Evolutionary conservation across 2,888 invertebrate species (phyloP).

Genomic region (Exocentrus adspersus): DNA sequence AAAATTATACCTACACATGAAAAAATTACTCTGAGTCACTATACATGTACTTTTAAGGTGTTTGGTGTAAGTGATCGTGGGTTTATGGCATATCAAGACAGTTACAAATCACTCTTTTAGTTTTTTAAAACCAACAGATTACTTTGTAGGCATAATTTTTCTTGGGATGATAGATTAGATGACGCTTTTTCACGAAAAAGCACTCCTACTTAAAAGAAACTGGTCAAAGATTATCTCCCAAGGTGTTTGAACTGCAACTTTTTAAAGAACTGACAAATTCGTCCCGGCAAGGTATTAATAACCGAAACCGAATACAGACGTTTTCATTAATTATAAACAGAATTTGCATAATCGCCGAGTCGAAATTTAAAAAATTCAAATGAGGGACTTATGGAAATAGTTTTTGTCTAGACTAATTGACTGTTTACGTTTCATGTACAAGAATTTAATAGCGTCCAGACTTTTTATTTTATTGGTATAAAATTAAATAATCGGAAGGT

Average conservation of each 20-base stretch:
- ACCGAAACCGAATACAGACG: not conserved
- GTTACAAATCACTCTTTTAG: too few relatives aligned
- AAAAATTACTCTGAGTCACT: too few relatives aligned
- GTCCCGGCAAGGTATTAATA: not conserved
- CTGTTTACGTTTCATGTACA: not conserved
- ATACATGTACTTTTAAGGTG: too few relatives aligned
- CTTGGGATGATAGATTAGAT: too few relatives aligned
- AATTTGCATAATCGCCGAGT: not conserved
- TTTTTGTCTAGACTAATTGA: conserved; percentile 4
- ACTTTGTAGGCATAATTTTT: too few relatives aligned
- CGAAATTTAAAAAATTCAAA: not conserved
- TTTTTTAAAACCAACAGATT: too few relatives aligned
- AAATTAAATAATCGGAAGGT: not conserved
- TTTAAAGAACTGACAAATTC: not conserved
- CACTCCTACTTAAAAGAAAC: not conserved
- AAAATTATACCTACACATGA: too few relatives aligned
- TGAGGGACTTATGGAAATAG: not conserved
- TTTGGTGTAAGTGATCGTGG: too few relatives aligned
- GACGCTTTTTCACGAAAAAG: too few relatives aligned
- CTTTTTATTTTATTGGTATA: too few relatives aligned
- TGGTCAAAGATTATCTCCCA: not conserved
- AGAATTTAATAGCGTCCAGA: not conserved
- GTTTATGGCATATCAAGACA: too few relatives aligned
- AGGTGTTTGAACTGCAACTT: not conserved
- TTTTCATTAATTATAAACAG: not conserved